These are phyloP conservation scores for Gryon sp. DNA, from an alignment of 1,140 invertebrate species.

Conservation along the genomic window DNA sequence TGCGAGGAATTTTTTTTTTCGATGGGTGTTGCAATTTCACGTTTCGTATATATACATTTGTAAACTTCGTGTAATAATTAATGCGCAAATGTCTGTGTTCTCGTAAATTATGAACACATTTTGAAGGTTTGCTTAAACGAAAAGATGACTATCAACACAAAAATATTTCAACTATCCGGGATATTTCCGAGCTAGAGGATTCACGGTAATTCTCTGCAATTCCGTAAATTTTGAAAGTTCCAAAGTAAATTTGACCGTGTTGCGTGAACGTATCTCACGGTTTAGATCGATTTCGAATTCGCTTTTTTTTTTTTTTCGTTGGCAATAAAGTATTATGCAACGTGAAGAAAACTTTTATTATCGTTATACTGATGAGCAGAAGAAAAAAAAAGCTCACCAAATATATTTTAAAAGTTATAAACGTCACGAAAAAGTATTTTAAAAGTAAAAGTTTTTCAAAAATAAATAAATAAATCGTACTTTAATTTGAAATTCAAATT, in stretches of 20 bases:
- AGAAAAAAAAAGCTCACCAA: too few species aligned
- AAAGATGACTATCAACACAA: constrained; percentile 49
- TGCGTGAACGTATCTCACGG: constrained; percentile 42
- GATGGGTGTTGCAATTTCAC: too few species aligned
- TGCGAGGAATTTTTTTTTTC: too few species aligned
- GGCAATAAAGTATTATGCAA: too few species aligned
- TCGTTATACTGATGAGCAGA: too few species aligned
- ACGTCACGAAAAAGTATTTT: too few species aligned
- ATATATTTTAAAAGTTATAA: too few species aligned
- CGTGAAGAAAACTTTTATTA: too few species aligned
- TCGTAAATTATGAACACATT: constrained; percentile 51
- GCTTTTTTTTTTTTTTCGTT: not conserved
- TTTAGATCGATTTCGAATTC: constrained; percentile 23
- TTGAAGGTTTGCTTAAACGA: constrained; percentile 29
- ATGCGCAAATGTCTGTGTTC: constrained; percentile 20
- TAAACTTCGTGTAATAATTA: constrained; percentile 41
- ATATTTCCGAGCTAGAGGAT: constrained; percentile 45
- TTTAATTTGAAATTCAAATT: too few species aligned
- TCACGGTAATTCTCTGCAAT: constrained; percentile 41
- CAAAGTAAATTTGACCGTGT: constrained; percentile 49
- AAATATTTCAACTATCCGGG: constrained; percentile 54
- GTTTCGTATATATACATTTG: too few species aligned
- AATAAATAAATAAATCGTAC: too few species aligned
- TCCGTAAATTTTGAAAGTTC: constrained; percentile 58
- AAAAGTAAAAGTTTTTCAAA: too few species aligned